A percentile compares a stretch with the other conserved stretches of the same genome.
phyloP scores from a whole-genome alignment of 2,797 vertebrate genomes.

The Falco concolor region DNA sequence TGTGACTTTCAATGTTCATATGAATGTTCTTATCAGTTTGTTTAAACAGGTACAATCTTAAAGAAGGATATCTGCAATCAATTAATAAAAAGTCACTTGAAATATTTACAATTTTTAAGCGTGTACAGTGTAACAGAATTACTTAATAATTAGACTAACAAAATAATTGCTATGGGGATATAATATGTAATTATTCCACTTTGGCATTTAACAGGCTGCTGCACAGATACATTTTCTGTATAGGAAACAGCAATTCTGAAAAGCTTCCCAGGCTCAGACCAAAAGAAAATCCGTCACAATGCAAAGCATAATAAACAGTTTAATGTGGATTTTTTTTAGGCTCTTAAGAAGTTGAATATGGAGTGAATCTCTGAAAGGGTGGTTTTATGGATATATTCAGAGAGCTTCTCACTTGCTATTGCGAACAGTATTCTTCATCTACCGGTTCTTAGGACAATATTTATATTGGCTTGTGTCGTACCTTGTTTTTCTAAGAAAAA shows the following conservation, averaged over 20 bases:
- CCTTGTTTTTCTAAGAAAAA: neutral
- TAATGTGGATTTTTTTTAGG: neutral
- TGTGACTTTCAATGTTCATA: neutral
- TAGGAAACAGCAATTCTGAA: neutral
- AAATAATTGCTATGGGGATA: neutral
- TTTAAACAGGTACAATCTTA: neutral
- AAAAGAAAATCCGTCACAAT: neutral
- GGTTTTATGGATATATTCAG: neutral
- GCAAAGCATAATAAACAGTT: neutral
- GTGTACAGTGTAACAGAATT: neutral
- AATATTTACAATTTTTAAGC: conserved; percentile 3
- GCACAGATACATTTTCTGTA: neutral
- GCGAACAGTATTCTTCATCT: neutral
- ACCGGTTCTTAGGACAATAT: neutral
- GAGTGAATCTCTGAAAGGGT: neutral
- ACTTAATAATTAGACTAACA: neutral
- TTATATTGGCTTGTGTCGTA: neutral
- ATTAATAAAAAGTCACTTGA: conserved; percentile 4
- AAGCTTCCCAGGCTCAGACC: neutral
- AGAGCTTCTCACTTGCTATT: neutral
- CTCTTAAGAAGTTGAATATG: neutral
- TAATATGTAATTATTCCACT: neutral
- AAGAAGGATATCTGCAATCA: neutral
- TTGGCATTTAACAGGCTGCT: neutral
- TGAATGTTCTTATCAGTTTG: conserved; percentile 27